phyloP scores from a whole-genome alignment of 2,888 invertebrate genomes.

The Dilophus febrilis region DNA sequence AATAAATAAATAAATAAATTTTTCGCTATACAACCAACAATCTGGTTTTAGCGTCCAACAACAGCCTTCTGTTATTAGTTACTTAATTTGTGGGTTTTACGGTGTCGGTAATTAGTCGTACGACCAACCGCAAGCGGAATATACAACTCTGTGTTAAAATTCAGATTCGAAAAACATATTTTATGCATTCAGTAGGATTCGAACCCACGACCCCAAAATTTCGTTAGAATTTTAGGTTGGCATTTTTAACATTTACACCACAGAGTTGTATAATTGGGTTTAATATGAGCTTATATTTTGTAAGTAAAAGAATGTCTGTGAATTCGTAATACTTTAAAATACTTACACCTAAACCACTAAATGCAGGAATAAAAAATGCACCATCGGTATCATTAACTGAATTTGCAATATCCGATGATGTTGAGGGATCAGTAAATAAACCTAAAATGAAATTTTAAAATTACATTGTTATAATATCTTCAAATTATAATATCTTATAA shows the following conservation, averaged over 20 bases:
- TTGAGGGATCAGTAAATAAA: constrained; percentile 43
- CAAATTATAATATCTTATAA: not conserved
- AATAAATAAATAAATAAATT: constrained; percentile 1
- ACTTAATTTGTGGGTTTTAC: no score
- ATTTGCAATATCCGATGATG: constrained; percentile 47
- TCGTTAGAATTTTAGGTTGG: no score
- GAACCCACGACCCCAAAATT: no score
- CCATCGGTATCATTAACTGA: constrained; percentile 55
- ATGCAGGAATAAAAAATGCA: constrained; percentile 77
- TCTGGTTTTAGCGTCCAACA: no score
- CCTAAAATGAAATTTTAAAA: constrained; percentile 28
- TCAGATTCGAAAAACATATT: no score
- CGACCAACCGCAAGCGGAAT: no score
- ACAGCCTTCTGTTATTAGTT: no score
- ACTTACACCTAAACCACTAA: constrained; percentile 68
- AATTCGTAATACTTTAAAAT: not conserved
- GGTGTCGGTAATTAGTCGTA: no score
- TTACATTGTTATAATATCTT: not conserved
- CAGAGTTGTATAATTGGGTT: no score
- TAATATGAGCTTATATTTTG: not conserved
- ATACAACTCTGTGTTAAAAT: no score
- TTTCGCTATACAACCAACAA: not conserved
- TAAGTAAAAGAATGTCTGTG: not conserved
- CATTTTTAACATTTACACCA: no score
- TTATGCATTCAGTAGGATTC: no score